Percentiles rank a stretch among this genome's conserved stretches.
These are phyloP conservation scores for Scrobipalpa atriplicella DNA, from an alignment of 2,888 invertebrate genomes.

Conservation along the genomic window DNA sequence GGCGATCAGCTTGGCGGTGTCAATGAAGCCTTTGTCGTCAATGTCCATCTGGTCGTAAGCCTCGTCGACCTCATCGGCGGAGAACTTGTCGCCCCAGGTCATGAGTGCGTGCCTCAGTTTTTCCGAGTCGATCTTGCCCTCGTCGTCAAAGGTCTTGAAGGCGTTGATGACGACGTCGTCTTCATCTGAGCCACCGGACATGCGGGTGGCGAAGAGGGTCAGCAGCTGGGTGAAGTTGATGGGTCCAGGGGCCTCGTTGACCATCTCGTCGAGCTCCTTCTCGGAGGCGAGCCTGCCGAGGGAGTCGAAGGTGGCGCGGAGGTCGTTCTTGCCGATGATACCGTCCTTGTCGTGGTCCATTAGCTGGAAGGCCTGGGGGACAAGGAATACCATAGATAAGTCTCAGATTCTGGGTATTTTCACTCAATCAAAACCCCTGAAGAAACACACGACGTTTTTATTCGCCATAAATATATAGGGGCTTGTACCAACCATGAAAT, in stretches of 20 bases:
- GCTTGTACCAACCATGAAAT: too few relatives aligned
- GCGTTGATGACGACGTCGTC: slow-evolving; percentile 96
- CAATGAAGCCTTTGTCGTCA: slow-evolving; percentile 95
- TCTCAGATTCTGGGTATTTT: neutral
- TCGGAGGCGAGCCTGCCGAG: slow-evolving; percentile 95
- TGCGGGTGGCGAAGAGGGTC: slow-evolving; percentile 95
- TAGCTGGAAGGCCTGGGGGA: slow-evolving; percentile 92
- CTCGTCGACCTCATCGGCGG: slow-evolving; percentile 93
- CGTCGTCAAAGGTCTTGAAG: slow-evolving; percentile 95
- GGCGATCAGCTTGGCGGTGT: slow-evolving; percentile 92
- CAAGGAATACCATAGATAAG: slow-evolving; percentile 16
- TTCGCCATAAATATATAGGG: too few relatives aligned
- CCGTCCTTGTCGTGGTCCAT: slow-evolving; percentile 98
- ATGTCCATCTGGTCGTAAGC: slow-evolving; percentile 97
- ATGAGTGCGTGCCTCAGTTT: slow-evolving; percentile 95
- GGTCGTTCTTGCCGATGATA: slow-evolving; percentile 94
- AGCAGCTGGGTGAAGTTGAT: slow-evolving; percentile 98
- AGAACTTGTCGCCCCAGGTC: slow-evolving; percentile 97
- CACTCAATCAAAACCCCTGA: too few relatives aligned
- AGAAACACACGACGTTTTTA: too few relatives aligned
- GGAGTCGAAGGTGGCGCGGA: slow-evolving; percentile 95
- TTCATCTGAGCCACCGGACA: slow-evolving; percentile 96
- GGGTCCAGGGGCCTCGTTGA: slow-evolving; percentile 93
- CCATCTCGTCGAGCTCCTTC: slow-evolving; percentile 95
- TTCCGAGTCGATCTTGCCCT: slow-evolving; percentile 94